Conservation (phyloP, 1,140 invertebrate species). For the Drosophila repletoides region DNA sequence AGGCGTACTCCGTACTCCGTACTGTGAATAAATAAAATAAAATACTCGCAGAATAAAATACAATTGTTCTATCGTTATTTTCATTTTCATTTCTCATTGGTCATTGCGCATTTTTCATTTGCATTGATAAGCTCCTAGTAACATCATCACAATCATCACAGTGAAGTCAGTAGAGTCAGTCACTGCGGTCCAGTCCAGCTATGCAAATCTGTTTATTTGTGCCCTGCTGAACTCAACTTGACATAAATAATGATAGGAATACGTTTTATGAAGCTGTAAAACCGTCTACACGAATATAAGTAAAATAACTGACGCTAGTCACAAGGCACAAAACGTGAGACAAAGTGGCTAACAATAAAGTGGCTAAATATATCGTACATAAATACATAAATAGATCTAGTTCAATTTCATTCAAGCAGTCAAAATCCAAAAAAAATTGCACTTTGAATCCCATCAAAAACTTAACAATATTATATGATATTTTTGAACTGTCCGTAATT, state of each 20-base stretch:
- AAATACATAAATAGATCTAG: not conserved
- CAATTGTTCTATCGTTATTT: too few relatives aligned
- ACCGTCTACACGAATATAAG: not conserved
- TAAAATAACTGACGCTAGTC: not conserved
- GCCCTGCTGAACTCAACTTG: not conserved
- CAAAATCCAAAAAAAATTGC: too few relatives aligned
- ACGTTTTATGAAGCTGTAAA: not conserved
- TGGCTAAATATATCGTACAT: not conserved
- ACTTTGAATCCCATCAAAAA: too few relatives aligned
- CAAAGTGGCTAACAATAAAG: not conserved
- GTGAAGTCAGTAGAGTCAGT: too few relatives aligned
- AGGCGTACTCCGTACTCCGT: not conserved
- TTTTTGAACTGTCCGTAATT: too few relatives aligned
- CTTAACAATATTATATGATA: too few relatives aligned
- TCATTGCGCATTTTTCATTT: too few relatives aligned
- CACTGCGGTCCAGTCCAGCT: too few relatives aligned
- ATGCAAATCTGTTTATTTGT: conserved; percentile 53
- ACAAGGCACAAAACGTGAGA: not conserved
- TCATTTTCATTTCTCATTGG: too few relatives aligned
- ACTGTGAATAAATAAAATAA: not conserved
- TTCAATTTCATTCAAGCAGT: too few relatives aligned
- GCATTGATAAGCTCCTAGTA: conserved; percentile 55
- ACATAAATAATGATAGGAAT: conserved; percentile 28
- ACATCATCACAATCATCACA: too few relatives aligned
- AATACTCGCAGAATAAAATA: conserved; percentile 6